phyloP scores from a whole-genome alignment of 2,797 vertebrate species.

The Coregonus suidteri region DNA sequence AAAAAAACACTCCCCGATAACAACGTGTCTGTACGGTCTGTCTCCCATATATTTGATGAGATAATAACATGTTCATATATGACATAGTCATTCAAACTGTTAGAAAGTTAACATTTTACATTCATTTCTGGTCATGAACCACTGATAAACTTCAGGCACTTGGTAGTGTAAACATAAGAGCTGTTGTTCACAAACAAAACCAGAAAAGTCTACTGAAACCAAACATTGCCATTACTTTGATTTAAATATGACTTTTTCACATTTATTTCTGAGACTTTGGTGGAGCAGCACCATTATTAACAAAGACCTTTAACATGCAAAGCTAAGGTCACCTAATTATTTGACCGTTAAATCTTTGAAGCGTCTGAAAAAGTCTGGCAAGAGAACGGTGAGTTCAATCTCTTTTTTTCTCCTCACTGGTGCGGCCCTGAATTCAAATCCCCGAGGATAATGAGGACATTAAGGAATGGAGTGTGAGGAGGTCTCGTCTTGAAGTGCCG shows the following conservation, averaged over 20 bases:
- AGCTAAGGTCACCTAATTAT: slow-evolving; percentile 45
- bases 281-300: slow-evolving; percentile 37
- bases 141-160: background rate
- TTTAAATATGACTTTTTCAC: slow-evolving; percentile 1
- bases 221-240: too few species aligned
- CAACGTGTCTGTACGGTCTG: slow-evolving; percentile 55
- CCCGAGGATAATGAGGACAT: slow-evolving; percentile 61
- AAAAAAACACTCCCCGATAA: slow-evolving; percentile 49
- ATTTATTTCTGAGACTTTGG: slow-evolving; percentile 20
- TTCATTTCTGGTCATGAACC: background rate
- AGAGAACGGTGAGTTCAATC: slow-evolving; percentile 28
- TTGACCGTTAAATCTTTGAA: slow-evolving; percentile 46
- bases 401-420: slow-evolving; percentile 15
- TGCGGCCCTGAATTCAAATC: slow-evolving; percentile 56
- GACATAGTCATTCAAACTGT: too few species aligned
- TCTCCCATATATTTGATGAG: slow-evolving; percentile 34
- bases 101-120: too few species aligned
- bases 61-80: too few species aligned
- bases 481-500: slow-evolving; percentile 63
- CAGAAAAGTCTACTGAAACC: background rate
- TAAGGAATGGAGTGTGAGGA: slow-evolving; percentile 56
- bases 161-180: background rate
- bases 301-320: slow-evolving; percentile 38
- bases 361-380: slow-evolving; percentile 29
- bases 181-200: background rate